phyloP scores from a whole-genome alignment of 2,113 vertebrate species.

The Alces alces region DNA sequence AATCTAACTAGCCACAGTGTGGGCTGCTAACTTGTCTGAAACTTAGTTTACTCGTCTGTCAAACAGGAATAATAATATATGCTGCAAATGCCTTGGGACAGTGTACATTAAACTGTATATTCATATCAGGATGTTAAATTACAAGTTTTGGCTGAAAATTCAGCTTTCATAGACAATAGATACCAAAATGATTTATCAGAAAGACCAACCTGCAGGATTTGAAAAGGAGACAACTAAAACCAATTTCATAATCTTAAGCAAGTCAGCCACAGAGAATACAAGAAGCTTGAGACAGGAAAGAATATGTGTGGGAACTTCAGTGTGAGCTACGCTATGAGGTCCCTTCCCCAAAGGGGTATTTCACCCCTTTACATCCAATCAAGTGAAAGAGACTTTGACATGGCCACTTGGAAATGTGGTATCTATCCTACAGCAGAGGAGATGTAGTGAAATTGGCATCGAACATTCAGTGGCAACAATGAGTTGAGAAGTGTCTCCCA shows the following conservation, averaged over 20 bases:
- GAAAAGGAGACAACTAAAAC: not conserved
- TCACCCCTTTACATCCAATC: not conserved
- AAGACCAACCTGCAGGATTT: not conserved
- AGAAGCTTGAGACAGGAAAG: not conserved
- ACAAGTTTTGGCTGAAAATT: not conserved
- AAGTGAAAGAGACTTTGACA: not conserved
- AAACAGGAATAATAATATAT: not conserved
- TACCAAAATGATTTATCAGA: not conserved
- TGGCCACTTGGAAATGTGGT: not conserved
- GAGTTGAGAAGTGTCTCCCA: not conserved
- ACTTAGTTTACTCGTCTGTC: not conserved
- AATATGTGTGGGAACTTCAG: not conserved
- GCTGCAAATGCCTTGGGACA: not conserved
- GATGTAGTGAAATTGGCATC: not conserved
- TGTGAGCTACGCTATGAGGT: not conserved
- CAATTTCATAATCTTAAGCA: not conserved
- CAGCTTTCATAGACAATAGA: not conserved
- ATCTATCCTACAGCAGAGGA: not conserved
- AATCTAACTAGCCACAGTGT: not conserved
- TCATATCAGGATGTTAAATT: not conserved
- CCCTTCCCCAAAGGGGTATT: not conserved
- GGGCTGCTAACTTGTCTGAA: not conserved
- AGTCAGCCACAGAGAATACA: not conserved
- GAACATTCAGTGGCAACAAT: not conserved
- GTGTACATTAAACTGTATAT: not conserved